Base-by-base conservation (phyloP, 2,888 invertebrate genomes). In the Coleophora deauratella region DNA sequence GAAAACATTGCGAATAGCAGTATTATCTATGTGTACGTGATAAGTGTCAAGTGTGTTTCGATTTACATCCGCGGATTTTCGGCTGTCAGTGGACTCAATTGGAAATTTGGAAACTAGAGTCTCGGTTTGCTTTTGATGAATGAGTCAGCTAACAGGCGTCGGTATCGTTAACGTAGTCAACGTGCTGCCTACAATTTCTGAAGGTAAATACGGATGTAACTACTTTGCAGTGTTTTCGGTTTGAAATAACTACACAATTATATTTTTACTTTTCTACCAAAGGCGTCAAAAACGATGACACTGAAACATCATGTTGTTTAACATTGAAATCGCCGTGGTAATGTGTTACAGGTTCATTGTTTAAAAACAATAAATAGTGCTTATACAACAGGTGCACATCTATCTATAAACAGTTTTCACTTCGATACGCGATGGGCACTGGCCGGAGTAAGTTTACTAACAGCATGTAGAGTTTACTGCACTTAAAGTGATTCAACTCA, bases 111-210 rank as follows among this genome's bases (percentile, higher is more conserved):
- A 70, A 72, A 64, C 11, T 31, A 51, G 57, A 49, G 59, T 62
- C 53, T 47, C 62, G 47, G 57, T 62, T 71, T 66, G 66, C 4
- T 73, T 77, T 76, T 74, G 63, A 80, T 84, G 84, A 84, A 85
- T 85, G 85, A 85, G 82, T 85, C 85, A 84, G 66, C 66, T 82
- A 76, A 76, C 82, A 69, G 77, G 80, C 74, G 85, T 81, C 66
- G 84, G 84, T 59, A 82, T 84, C 68, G 78, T 84, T 62, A 84
- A 74, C 73, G 69, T 84, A 62, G 85, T 82, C 71, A 84, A 80
- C 82, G 82, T 80, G 72, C 70, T 85, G 69, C 85, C 85, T 61
- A 84, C 85, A 47, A 85, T 85, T 60, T 77, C 82, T 47, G 85
- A 85, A 84, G 85, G 85, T 85, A 76, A 71, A 49, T 45, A 21